Percentiles rank a stretch among this genome's conserved stretches.
phyloP scores from a whole-genome alignment of 2,797 vertebrate species.

The Rhinoraja longicauda region DNA sequence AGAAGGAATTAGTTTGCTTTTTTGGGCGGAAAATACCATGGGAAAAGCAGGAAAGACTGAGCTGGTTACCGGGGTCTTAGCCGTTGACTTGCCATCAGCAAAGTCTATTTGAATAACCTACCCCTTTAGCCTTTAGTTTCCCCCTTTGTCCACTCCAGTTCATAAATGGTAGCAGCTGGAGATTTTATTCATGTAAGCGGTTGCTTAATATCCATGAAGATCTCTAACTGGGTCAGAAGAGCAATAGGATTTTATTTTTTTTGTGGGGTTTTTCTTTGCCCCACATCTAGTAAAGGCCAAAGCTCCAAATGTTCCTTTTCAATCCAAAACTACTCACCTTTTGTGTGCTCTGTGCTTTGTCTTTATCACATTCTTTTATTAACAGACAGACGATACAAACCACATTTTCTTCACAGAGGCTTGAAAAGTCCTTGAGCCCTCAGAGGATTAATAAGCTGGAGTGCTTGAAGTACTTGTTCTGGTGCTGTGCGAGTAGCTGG shows the following conservation, averaged over 20 bases:
- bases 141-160: conserved; percentile 58
- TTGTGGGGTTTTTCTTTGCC: background rate
- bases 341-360: conserved; percentile 35
- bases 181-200: conserved; percentile 62
- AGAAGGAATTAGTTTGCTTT: conserved; percentile 47
- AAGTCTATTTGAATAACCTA: conserved; percentile 59
- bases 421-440: conserved; percentile 28
- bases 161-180: conserved; percentile 75
- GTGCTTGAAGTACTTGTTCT: conserved; percentile 62
- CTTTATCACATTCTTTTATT: conserved; percentile 25
- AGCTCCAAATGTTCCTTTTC: conserved; percentile 22
- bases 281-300: conserved; percentile 33
- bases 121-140: conserved; percentile 47
- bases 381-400: conserved; percentile 2
- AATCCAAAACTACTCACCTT: conserved; percentile 22
- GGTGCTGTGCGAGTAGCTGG: conserved; percentile 65
- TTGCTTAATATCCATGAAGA: conserved; percentile 76
- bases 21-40: conserved; percentile 45
- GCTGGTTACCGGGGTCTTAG: conserved; percentile 54
- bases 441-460: conserved; percentile 61
- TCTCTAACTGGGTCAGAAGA: conserved; percentile 46
- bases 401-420: conserved; percentile 37
- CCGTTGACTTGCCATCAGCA: conserved; percentile 43
- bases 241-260: conserved; percentile 26
- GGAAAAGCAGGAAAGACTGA: conserved; percentile 55